Conservation (phyloP, 2,888 invertebrate genomes). For the Mantis religiosa region DNA sequence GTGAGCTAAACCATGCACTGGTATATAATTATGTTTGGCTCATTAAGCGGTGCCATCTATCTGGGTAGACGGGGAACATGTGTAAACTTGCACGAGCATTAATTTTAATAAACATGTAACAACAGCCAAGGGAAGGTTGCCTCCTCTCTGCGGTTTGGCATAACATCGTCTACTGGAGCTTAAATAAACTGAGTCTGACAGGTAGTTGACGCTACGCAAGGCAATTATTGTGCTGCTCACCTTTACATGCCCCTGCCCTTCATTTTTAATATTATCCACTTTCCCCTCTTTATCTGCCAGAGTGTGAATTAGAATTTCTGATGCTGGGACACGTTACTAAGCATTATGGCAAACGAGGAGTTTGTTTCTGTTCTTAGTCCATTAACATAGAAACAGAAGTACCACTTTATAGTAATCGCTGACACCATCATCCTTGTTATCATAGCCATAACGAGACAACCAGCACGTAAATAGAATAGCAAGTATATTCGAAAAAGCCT, state of each 20-base stretch:
- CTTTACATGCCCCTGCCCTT: not conserved
- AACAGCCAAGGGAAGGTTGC: not conserved
- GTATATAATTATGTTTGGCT: not conserved
- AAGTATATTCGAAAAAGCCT: no score
- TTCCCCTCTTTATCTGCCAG: no score
- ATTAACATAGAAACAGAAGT: no score
- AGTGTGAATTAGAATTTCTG: no score
- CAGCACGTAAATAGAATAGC: no score
- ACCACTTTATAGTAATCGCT: no score
- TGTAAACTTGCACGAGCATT: not conserved
- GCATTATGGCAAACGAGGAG: no score
- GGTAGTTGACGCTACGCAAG: not conserved
- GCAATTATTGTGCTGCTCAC: not conserved
- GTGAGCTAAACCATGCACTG: not conserved
- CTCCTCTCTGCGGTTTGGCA: not conserved
- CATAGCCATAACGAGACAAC: no score
- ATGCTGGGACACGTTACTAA: no score
- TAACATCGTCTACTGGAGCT: not conserved
- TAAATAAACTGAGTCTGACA: not conserved
- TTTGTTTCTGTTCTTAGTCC: no score
- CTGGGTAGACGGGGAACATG: not conserved
- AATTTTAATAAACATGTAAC: not conserved
- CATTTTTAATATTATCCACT: not conserved
- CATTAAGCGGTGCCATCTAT: not conserved
- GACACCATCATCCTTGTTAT: no score